A percentile compares a stretch with the other conserved stretches of the same genome.
Conservation (phyloP, 2,888 invertebrate genomes). For the Asteroscopus sphinx region DNA sequence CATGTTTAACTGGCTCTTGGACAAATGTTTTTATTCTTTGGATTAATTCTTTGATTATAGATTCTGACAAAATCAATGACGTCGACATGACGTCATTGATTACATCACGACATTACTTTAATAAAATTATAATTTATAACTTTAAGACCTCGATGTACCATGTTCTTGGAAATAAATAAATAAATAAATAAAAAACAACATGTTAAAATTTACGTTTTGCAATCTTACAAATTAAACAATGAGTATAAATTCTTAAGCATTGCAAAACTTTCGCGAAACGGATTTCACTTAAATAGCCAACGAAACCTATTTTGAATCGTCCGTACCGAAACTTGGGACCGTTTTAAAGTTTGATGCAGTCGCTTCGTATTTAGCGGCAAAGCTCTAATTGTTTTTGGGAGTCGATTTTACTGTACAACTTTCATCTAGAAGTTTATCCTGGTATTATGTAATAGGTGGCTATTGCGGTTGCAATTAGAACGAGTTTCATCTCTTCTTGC, state of each 20-base stretch:
- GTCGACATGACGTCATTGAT: too few relatives aligned
- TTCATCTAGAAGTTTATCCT: conserved; percentile 37
- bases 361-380: conserved; percentile 64
- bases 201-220: conserved; percentile 10
- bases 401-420: conserved; percentile 43
- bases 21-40: too few relatives aligned
- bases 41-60: too few relatives aligned
- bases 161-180: background rate
- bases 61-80: too few relatives aligned
- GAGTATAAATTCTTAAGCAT: conserved; percentile 46
- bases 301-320: conserved; percentile 56
- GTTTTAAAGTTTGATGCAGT: conserved; percentile 74
- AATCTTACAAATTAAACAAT: conserved; percentile 42
- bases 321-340: conserved; percentile 63
- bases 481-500: background rate
- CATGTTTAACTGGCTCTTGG: too few relatives aligned
- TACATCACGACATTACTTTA: too few relatives aligned
- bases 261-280: conserved; percentile 57
- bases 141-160: too few relatives aligned
- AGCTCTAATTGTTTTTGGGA: conserved; percentile 69
- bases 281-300: conserved; percentile 59
- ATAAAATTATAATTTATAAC: too few relatives aligned
- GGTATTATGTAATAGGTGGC: conserved; percentile 15
- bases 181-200: background rate
- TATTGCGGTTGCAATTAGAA: conserved; percentile 4